Evolutionary conservation across 2,797 vertebrate genomes (phyloP), one percentile per base, ranked within the genome.

Genomic region (Typhlichthys eigenmanni): DNA sequence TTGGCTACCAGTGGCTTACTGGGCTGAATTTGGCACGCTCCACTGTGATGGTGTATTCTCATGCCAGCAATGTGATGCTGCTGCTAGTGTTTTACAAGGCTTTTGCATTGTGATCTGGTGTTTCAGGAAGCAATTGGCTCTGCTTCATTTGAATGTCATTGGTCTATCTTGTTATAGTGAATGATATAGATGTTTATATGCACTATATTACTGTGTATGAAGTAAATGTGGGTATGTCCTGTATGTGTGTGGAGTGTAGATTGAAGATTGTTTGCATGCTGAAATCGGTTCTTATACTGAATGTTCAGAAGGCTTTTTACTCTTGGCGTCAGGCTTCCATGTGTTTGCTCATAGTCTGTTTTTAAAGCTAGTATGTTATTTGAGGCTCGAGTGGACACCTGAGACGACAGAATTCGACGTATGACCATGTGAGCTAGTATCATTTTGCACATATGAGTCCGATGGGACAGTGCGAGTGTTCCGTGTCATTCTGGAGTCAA

Each of bases 351-450:
- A 84, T 90, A 68, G 77, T 88, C 84, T 69, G 69, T 85, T 89
- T 91, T 89, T 87, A 89, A 87, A 84, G 75, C 74, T 58, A 66
- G 78, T 73, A 62, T 75, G 87, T 87, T 89, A 91, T 89, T 89
- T 88, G 82, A 83, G 80, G 87, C 82, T 83, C 0, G 51, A 75
- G 75, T 75, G 52, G 90, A 89, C 83, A 92, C 84, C 80, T 71
- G 88, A 91, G 86, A 84, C 60, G 75, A 13, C 13, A 78, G 85
- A 89, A 91, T 90, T 81, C 87, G 74, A 64, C 47, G 80, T 66
- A 83, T 85, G 86, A 88, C 80, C 87, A 88, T 91, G 87, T 90
- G 88, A 88, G 82, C 75, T 13, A 5, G 79, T 80, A 81, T 92
- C 87, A 1, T 79, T 88, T 89, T 84, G 74, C 85, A 87, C 79